These are phyloP conservation scores for Thamnaconus septentrionalis DNA, from an alignment of 2,113 vertebrate genomes.

Conservation along the genomic window DNA sequence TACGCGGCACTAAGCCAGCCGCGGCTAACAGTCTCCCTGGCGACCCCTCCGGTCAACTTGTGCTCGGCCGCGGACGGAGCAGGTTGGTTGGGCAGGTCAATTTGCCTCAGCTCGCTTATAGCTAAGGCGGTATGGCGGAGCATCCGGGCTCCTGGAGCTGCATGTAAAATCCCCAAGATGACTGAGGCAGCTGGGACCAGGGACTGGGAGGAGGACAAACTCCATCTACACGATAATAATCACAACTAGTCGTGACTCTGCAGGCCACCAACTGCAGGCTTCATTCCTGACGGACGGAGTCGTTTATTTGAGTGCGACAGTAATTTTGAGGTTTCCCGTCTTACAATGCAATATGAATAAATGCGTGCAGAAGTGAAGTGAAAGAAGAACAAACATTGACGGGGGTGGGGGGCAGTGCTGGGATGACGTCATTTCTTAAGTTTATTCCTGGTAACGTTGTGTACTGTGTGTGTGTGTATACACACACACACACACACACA, in stretches of 20 bases:
- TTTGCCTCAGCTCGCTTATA: slow-evolving; percentile 36
- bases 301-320: too few species aligned
- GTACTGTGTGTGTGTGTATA: too few species aligned
- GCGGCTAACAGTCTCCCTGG: neutral
- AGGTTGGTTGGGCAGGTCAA: slow-evolving; percentile 50
- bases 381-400: too few species aligned
- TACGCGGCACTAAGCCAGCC: neutral
- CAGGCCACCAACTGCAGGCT: too few species aligned
- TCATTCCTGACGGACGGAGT: too few species aligned
- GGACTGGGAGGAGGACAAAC: slow-evolving; percentile 11
- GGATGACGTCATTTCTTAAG: too few species aligned
- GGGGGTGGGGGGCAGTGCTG: too few species aligned
- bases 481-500: too few species aligned
- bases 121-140: slow-evolving; percentile 66
- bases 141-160: slow-evolving; percentile 63
- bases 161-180: slow-evolving; percentile 22
- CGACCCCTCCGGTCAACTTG: slow-evolving; percentile 10
- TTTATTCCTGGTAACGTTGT: too few species aligned
- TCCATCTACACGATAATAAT: slow-evolving; percentile 20
- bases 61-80: neutral
- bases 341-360: too few species aligned
- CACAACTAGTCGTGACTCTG: neutral
- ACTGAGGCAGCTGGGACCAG: slow-evolving; percentile 53
- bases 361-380: too few species aligned
- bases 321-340: too few species aligned